Conservation (phyloP, 2,888 invertebrate genomes). For the Meloe dianella region DNA sequence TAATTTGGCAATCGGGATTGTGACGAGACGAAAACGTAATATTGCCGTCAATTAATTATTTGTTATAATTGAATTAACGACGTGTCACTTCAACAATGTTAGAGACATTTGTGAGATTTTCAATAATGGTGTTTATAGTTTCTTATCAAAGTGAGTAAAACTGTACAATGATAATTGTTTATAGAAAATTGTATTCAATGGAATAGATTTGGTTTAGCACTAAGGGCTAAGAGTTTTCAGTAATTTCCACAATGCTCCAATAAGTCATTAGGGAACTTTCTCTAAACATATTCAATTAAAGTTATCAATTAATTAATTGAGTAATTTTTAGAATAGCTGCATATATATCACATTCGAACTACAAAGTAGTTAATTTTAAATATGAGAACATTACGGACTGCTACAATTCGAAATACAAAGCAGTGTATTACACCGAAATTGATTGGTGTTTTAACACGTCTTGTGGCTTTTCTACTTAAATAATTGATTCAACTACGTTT, state of each 20-base stretch:
- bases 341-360: not conserved
- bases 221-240: too few relatives aligned
- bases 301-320: not conserved
- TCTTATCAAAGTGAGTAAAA: not conserved
- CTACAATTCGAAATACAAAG: too few relatives aligned
- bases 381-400: not conserved
- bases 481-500: too few relatives aligned
- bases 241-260: too few relatives aligned
- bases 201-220: too few relatives aligned
- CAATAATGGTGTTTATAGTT: not conserved
- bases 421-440: too few relatives aligned
- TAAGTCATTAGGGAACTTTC: too few relatives aligned
- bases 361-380: not conserved
- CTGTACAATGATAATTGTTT: too few relatives aligned
- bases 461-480: too few relatives aligned
- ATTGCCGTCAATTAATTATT: not conserved
- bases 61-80: not conserved
- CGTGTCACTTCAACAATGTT: not conserved
- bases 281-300: not conserved
- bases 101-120: not conserved
- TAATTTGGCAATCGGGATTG: slow-evolving; percentile 28
- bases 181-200: too few relatives aligned
- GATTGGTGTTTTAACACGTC: too few relatives aligned
- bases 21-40: slow-evolving; percentile 6
- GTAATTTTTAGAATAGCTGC: not conserved